Conservation (phyloP, 2,113 vertebrate genomes). For the Hippocampus barbouri region DNA sequence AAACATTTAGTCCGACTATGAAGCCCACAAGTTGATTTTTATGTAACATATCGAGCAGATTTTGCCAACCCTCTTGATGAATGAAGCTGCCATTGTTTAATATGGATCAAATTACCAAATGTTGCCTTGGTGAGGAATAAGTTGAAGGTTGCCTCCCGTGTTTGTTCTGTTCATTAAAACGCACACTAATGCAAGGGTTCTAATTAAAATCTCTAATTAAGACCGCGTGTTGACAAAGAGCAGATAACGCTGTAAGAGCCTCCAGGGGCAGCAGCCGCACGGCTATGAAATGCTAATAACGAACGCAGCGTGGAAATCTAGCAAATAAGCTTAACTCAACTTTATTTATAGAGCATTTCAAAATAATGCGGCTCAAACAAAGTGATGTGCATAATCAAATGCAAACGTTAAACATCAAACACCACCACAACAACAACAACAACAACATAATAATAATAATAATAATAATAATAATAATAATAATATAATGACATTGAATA, state of each 20-base stretch:
- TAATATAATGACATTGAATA: too few relatives aligned
- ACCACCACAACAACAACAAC: too few relatives aligned
- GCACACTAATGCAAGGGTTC: slow-evolving; percentile 60
- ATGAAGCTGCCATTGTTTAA: slow-evolving; percentile 1
- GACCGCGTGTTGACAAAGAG: slow-evolving; percentile 64
- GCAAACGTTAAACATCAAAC: too few relatives aligned
- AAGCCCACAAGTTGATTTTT: background rate
- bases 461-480: too few relatives aligned
- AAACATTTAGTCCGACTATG: background rate
- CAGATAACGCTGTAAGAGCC: slow-evolving; percentile 62
- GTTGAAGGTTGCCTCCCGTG: slow-evolving; percentile 30
- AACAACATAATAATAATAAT: too few relatives aligned
- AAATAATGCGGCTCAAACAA: background rate
- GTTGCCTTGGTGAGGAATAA: slow-evolving; percentile 3
- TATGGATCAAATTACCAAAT: slow-evolving; percentile 8
- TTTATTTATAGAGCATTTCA: background rate
- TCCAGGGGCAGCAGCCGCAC: slow-evolving; percentile 48
- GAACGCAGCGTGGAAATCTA: slow-evolving; percentile 8
- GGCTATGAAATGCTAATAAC: slow-evolving; percentile 68
- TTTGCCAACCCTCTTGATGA: background rate
- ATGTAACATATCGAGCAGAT: background rate
- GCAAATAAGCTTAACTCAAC: background rate
- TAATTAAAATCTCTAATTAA: slow-evolving; percentile 74
- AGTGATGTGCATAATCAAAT: too few relatives aligned
- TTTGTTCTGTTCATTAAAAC: slow-evolving; percentile 60